A percentile compares a stretch with the other conserved stretches of the same genome.
Conservation (phyloP, 92 coral and sea anemone genomes). For the Muricea muricata region DNA sequence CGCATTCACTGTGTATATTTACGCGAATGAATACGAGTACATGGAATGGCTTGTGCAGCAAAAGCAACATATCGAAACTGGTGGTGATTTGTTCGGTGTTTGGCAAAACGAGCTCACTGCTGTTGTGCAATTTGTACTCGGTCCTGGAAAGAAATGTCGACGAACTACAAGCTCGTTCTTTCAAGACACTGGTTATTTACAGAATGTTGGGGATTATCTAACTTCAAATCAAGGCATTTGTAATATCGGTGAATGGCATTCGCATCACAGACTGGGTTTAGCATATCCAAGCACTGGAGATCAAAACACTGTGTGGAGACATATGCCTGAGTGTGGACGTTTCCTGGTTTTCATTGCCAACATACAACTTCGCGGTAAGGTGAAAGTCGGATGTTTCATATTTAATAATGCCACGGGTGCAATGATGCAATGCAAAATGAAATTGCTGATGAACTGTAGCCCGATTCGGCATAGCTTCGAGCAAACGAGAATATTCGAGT, state of each 20-base stretch:
- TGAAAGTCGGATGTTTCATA: slow-evolving; percentile 18
- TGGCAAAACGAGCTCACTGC: slow-evolving; percentile 70
- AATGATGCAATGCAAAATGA: not conserved
- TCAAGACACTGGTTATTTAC: slow-evolving; percentile 78
- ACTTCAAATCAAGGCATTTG: slow-evolving; percentile 71
- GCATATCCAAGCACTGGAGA: slow-evolving; percentile 81
- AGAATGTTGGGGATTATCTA: slow-evolving; percentile 68
- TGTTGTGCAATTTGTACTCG: slow-evolving; percentile 63
- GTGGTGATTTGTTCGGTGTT: slow-evolving; percentile 80
- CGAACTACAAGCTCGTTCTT: slow-evolving; percentile 69
- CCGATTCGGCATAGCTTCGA: slow-evolving; percentile 12
- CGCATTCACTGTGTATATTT: slow-evolving; percentile 7
- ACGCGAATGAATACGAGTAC: slow-evolving; percentile 14
- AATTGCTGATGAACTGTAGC: not conserved
- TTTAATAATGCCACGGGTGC: not conserved
- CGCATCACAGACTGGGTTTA: slow-evolving; percentile 80
- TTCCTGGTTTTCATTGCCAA: slow-evolving; percentile 85
- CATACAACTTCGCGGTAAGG: slow-evolving; percentile 4
- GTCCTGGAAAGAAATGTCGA: slow-evolving; percentile 73
- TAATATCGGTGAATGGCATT: slow-evolving; percentile 97
- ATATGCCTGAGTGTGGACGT: slow-evolving; percentile 62
- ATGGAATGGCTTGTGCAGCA: slow-evolving; percentile 28
- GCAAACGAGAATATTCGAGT: not conserved
- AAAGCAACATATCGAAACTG: slow-evolving; percentile 47
- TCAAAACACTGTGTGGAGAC: slow-evolving; percentile 66